Percentiles rank a stretch among this genome's conserved stretches.
phyloP scores from a whole-genome alignment of 1,140 invertebrate species.

The Formica exsecta region DNA sequence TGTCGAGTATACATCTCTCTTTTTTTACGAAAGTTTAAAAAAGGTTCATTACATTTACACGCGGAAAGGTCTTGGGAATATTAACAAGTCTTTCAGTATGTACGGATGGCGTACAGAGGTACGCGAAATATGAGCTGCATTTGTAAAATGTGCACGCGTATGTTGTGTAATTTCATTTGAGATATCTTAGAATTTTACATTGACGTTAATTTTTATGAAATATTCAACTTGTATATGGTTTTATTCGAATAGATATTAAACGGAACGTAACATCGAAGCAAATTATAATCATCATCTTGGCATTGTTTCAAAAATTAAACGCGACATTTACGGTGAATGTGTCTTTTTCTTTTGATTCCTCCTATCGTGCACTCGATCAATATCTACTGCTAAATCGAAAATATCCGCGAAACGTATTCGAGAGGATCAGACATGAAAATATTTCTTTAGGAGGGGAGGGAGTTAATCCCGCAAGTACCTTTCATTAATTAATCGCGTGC shows the following conservation, averaged over 20 bases:
- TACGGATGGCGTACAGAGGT: too few species aligned
- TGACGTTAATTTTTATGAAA: neutral
- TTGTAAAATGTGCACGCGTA: neutral
- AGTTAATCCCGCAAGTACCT: too few species aligned
- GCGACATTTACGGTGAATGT: slow-evolving; percentile 77
- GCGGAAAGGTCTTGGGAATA: neutral
- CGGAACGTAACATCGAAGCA: neutral
- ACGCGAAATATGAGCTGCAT: neutral
- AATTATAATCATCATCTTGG: slow-evolving; percentile 74
- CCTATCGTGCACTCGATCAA: neutral
- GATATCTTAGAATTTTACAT: neutral
- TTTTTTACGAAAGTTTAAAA: neutral
- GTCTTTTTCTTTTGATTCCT: slow-evolving; percentile 62
- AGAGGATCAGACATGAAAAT: neutral
- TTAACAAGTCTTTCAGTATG: neutral
- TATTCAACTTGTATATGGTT: neutral
- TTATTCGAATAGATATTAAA: slow-evolving; percentile 2
- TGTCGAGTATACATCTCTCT: neutral
- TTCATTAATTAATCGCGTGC: neutral
- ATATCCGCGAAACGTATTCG: neutral
- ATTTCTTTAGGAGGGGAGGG: neutral
- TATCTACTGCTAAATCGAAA: neutral
- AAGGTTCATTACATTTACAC: neutral
- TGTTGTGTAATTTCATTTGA: neutral
- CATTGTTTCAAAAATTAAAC: slow-evolving; percentile 78